Evolutionary conservation across 2,888 invertebrate genomes (phyloP), one percentile per base, ranked within the genome.

Genomic region (Tachina fera): DNA sequence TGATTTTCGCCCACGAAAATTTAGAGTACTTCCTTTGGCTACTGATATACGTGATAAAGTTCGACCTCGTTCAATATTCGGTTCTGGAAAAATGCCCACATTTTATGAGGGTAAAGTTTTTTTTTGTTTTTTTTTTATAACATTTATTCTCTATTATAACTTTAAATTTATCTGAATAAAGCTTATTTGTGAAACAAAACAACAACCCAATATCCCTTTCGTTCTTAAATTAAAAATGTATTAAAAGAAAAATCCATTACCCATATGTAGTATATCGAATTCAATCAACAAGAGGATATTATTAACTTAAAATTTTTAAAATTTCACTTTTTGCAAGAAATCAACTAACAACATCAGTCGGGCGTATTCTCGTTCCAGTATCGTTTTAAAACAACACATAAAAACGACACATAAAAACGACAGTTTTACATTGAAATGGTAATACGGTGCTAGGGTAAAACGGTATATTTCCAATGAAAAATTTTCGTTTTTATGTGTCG

Each of bases 1-100:
- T 94, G 97, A 97, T 95, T 97, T 97, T 96, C 97, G 96, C 93
- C 95, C 95, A 95, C 96, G 96, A 96, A 97, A 96, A 96, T 96
- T 96, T 94, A 96, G 94, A 94, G 96, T 95, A 94, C 95, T 95
- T 92, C 94, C 94, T 94, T 95, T 95, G 94, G 95, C 94, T 93
- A 97, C 97, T 96, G 97, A 95, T 95, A 96, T 95, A 94, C 94
- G 92, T 90, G 93, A 93, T 92, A 94, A 93, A 93, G 93, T 94
- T 92, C 94, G 94, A 92, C 94, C 94, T 93, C 94, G 93, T 93
- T 94, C 94, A 92, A 94, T 93, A 89, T 92, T 91, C 92, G 93
- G 92, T 90, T 93, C 92, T 93, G 93, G 87, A 92, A 92, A 89
- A 91, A 91, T 88, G 86, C 87, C 88, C 88, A 89, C 74, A 84